A percentile compares a stretch with the other conserved stretches of the same genome.
phyloP scores from a whole-genome alignment of 1,140 invertebrate genomes.

The Propsilocerus akamusi region DNA sequence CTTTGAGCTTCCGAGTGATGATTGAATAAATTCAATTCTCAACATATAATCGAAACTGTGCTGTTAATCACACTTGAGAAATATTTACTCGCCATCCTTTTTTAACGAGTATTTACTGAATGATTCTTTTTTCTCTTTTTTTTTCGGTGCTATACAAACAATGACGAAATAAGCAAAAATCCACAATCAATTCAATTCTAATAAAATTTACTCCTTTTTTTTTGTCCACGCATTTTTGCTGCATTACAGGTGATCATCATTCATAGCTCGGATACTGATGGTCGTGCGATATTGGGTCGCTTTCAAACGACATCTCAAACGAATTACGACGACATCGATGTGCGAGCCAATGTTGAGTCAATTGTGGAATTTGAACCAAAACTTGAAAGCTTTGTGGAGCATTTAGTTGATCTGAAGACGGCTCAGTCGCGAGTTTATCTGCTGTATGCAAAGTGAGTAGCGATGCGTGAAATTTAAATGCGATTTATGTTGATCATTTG shows the following conservation, averaged over 20 bases:
- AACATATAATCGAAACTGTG: too few relatives aligned
- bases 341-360: slow-evolving; percentile 55
- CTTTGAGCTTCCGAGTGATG: too few relatives aligned
- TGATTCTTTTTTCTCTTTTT: too few relatives aligned
- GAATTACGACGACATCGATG: slow-evolving; percentile 36
- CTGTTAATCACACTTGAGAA: too few relatives aligned
- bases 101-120: too few relatives aligned
- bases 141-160: too few relatives aligned
- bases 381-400: slow-evolving; percentile 56
- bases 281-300: slow-evolving; percentile 71
- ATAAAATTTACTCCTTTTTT: neutral
- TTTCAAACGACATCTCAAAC: slow-evolving; percentile 41
- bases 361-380: slow-evolving; percentile 81
- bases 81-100: too few relatives aligned
- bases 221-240: slow-evolving; percentile 6
- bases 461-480: too few relatives aligned
- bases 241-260: slow-evolving; percentile 64
- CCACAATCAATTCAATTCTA: too few relatives aligned
- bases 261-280: slow-evolving; percentile 91
- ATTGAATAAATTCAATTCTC: too few relatives aligned
- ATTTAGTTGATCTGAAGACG: slow-evolving; percentile 60
- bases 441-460: slow-evolving; percentile 75
- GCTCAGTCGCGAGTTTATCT: slow-evolving; percentile 80
- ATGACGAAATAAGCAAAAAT: too few relatives aligned
- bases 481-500: too few relatives aligned